Percentiles rank a stretch among this genome's conserved stretches.
Conservation (phyloP, 2,888 invertebrate genomes). For the Cephus pulcher region DNA sequence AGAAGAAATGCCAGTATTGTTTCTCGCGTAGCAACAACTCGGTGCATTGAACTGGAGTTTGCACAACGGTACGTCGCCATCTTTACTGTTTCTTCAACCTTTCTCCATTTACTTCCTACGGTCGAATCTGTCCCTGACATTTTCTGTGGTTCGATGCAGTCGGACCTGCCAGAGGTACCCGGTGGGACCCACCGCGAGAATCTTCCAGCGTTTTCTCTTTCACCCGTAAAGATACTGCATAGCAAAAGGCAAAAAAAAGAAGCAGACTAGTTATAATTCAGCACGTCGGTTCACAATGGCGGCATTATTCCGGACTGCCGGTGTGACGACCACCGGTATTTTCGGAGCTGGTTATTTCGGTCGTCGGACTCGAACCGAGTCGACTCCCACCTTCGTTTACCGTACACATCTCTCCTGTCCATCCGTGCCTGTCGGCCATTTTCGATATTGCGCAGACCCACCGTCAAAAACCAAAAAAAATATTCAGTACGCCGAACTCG, state of each 20-base stretch:
- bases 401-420: background rate
- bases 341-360: constrained; percentile 55
- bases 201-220: too few species aligned
- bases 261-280: background rate
- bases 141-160: background rate
- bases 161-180: too few species aligned
- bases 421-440: background rate
- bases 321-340: constrained; percentile 56
- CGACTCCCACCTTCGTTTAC: background rate
- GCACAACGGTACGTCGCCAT: constrained; percentile 27
- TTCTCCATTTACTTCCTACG: background rate
- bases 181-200: background rate
- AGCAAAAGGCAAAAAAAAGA: background rate
- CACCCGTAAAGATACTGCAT: background rate
- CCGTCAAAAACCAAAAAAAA: background rate
- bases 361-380: constrained; percentile 13
- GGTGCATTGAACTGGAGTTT: constrained; percentile 36
- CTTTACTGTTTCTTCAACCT: constrained; percentile 16
- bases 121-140: background rate
- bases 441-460: background rate
- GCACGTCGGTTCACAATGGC: constrained; percentile 39
- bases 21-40: background rate
- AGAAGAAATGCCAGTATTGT: background rate
- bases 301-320: constrained; percentile 52
- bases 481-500: background rate